Evolutionary conservation across 1,140 invertebrate genomes (phyloP), one percentile per base, ranked within the genome.

Genomic region (Drosophila kepulauana): DNA sequence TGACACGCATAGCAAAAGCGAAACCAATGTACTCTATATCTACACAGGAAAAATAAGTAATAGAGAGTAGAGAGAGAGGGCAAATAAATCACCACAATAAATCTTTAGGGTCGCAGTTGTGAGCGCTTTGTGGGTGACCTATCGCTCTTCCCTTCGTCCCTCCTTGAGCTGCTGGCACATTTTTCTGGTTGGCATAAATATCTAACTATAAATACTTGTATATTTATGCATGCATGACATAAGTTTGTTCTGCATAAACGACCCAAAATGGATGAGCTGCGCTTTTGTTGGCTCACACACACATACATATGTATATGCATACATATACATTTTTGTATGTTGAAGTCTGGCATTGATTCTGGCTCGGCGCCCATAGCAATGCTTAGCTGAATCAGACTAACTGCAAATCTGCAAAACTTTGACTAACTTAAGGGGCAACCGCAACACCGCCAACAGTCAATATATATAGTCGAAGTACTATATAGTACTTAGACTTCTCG

Each of bases 171-270:
- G 7, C 66, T 75, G 58, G 66, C 66, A 75, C 66, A 75, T 75
- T 75, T 75, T 75, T 65, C 49, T 67, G 66, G 72, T 62, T 79
- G 72, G 68, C 79, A 86, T 80, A 88, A 78, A 78, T 78, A 74
- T 86, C 79, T 73, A 79, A 87, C 84, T 87, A 88, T 88, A 80
- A 80, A 88, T 88, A 76, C 65, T 75, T 70, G 72, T 75, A 84
- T 87, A 88, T 87, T 87, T 87, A 87, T 88, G 84, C 84, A 87
- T 87, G 80, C 84, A 87, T 87, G 84, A 84, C 84, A 88, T 88
- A 87, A 88, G 84, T 88, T 86, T 81, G 78, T 70, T 79, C 77
- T 76, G 67, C 65, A 82, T 78, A 74, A 82, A 72, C 76, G 78
- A 79, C 54, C 82, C 61, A 64, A 75, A 75, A 64, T 70, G 72